A percentile compares a stretch with the other conserved stretches of the same genome.
Conservation (phyloP, 2,797 vertebrate species). For the Bradypodion pumilum region DNA sequence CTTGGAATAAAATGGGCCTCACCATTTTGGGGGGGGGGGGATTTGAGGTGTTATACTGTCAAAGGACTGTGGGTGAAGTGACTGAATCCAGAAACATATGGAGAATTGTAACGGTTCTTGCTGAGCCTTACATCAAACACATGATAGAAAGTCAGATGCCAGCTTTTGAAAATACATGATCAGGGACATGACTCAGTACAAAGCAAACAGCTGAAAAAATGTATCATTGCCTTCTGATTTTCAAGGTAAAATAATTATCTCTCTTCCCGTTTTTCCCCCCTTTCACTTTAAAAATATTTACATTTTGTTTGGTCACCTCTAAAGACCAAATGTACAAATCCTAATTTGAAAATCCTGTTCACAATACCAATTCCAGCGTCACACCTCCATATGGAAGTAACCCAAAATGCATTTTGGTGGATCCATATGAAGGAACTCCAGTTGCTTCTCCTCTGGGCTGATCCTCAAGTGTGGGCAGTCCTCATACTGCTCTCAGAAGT, state of each 20-base stretch:
- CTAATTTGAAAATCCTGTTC: constrained; percentile 26
- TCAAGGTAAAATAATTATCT: constrained; percentile 28
- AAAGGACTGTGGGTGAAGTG: constrained; percentile 34
- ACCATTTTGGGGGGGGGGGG: fast-evolving
- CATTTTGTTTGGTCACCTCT: constrained; percentile 34
- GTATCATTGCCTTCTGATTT: constrained; percentile 33
- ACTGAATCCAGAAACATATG: constrained; percentile 50
- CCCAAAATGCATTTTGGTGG: neutral
- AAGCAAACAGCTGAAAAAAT: constrained; percentile 34
- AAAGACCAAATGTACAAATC: constrained; percentile 18
- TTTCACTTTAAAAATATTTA: constrained; percentile 22
- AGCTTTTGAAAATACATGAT: constrained; percentile 39
- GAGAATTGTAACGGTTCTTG: constrained; percentile 47
- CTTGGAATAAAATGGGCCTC: constrained; percentile 54
- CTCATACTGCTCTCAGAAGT: neutral
- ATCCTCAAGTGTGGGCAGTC: fast-evolving
- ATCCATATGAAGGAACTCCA: neutral
- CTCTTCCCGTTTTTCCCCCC: neutral
- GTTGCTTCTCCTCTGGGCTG: neutral
- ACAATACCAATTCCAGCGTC: constrained; percentile 15
- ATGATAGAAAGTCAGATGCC: constrained; percentile 51
- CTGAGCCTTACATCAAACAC: constrained; percentile 55
- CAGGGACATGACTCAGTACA: constrained; percentile 21
- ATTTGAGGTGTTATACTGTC: constrained; percentile 31
- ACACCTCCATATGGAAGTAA: neutral